A percentile compares a stretch with the other conserved stretches of the same genome.
These are phyloP conservation scores for Chloropsis cyanopogon DNA, from an alignment of 2,113 vertebrate genomes.

Conservation along the genomic window DNA sequence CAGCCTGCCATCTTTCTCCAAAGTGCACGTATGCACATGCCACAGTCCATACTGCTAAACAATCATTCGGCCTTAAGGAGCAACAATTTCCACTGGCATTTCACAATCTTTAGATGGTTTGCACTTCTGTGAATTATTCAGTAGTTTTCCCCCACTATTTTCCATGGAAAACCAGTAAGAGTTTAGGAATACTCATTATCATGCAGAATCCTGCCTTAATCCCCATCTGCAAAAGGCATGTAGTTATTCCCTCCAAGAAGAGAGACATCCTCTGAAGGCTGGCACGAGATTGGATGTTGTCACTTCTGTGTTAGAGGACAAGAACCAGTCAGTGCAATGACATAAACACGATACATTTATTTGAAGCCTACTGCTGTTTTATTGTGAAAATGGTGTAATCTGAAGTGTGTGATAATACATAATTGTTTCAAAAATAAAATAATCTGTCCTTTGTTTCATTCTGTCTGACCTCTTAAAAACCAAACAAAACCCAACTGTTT, in stretches of 20 bases:
- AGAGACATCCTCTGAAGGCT: not conserved
- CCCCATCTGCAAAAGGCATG: not conserved
- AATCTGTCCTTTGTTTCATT: not conserved
- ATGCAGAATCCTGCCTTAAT: not conserved
- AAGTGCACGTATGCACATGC: not conserved
- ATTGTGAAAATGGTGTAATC: not conserved
- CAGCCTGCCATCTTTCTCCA: not conserved
- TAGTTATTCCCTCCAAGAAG: not conserved
- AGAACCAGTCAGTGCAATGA: not conserved
- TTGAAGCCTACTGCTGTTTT: not conserved
- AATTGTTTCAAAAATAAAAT: not conserved
- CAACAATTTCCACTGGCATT: not conserved
- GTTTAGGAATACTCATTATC: not conserved
- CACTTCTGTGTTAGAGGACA: not conserved
- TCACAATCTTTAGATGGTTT: not conserved
- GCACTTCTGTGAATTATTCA: not conserved
- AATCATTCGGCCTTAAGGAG: not conserved
- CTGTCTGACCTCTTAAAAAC: not conserved
- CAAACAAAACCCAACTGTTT: not conserved
- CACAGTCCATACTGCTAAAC: not conserved
- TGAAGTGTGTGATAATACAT: not conserved
- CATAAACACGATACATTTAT: not conserved
- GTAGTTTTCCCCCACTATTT: not conserved
- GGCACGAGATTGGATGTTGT: not conserved
- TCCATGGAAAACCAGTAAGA: not conserved